Conservation (phyloP, 1,140 invertebrate species). For the Scaptomyza montana region DNA sequence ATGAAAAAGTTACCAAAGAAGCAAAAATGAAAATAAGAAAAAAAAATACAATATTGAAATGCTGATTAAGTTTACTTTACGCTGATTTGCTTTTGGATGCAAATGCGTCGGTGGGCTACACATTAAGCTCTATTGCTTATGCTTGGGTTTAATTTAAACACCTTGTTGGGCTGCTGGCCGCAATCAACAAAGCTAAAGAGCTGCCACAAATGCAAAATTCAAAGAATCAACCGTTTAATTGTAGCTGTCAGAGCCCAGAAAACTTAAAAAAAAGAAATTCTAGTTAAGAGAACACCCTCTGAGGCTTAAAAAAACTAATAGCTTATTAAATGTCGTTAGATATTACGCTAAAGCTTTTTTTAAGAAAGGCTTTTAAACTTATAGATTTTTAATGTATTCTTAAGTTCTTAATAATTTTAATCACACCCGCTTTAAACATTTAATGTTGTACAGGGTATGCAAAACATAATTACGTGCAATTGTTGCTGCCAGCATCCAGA, state of each 20-base stretch:
- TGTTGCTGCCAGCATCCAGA: no score
- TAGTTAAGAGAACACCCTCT: background rate
- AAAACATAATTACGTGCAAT: conserved; percentile 10
- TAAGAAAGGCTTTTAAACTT: no score
- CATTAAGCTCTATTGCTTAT: conserved; percentile 24
- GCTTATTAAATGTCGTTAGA: no score
- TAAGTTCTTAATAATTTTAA: no score
- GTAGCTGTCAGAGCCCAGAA: conserved; percentile 16
- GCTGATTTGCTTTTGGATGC: conserved; percentile 64
- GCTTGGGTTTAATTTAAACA: conserved; percentile 29
- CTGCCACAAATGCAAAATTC: conserved; percentile 23
- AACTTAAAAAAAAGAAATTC: background rate
- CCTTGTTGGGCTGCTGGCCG: conserved; percentile 47
- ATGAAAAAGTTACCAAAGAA: conserved; percentile 32
- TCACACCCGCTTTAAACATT: no score
- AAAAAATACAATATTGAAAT: conserved; percentile 72
- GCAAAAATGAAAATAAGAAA: conserved; percentile 9
- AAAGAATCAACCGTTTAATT: conserved; percentile 50
- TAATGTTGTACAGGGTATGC: background rate
- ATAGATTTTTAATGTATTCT: no score
- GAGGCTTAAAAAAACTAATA: background rate
- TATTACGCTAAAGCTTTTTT: no score
- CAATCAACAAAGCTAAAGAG: conserved; percentile 56
- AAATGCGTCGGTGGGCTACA: conserved; percentile 8
- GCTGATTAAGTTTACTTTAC: conserved; percentile 79